Conservation (phyloP, 2,888 invertebrate species). For the Plebejus argus region DNA sequence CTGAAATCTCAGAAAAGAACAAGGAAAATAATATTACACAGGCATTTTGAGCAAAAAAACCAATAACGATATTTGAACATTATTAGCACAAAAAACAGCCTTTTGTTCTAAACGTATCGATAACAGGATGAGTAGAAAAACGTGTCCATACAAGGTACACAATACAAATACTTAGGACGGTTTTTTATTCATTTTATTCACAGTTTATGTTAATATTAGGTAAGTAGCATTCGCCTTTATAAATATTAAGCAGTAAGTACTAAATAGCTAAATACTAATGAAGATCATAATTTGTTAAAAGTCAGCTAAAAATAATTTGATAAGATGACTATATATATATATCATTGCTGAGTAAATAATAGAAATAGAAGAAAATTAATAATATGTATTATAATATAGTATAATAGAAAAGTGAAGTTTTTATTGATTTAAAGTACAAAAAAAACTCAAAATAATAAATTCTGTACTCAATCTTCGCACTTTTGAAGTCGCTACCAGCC, state of each 20-base stretch:
- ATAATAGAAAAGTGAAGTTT: too few relatives aligned
- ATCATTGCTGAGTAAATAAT: too few relatives aligned
- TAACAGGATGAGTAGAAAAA: not conserved
- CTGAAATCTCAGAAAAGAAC: not conserved
- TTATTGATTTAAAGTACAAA: too few relatives aligned
- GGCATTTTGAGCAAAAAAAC: not conserved
- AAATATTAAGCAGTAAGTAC: not conserved
- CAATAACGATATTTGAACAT: not conserved
- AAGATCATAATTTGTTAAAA: not conserved
- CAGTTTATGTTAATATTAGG: not conserved
- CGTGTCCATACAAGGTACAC: slow-evolving; percentile 11
- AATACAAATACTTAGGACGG: not conserved
- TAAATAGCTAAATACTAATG: not conserved
- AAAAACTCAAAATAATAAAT: too few relatives aligned
- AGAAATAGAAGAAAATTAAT: too few relatives aligned
- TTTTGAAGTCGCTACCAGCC: too few relatives aligned
- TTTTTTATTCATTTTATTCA: not conserved
- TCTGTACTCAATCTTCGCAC: too few relatives aligned
- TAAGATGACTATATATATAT: too few relatives aligned
- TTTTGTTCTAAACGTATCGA: slow-evolving; percentile 1
- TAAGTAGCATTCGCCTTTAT: not conserved
- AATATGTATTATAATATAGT: too few relatives aligned
- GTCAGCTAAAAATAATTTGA: not conserved
- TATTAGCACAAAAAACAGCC: slow-evolving; percentile 11
- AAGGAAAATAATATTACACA: not conserved